A percentile compares a stretch with the other conserved stretches of the same genome.
These are phyloP conservation scores for Oeneis ivallda DNA, from an alignment of 2,888 invertebrate genomes.

Conservation along the genomic window DNA sequence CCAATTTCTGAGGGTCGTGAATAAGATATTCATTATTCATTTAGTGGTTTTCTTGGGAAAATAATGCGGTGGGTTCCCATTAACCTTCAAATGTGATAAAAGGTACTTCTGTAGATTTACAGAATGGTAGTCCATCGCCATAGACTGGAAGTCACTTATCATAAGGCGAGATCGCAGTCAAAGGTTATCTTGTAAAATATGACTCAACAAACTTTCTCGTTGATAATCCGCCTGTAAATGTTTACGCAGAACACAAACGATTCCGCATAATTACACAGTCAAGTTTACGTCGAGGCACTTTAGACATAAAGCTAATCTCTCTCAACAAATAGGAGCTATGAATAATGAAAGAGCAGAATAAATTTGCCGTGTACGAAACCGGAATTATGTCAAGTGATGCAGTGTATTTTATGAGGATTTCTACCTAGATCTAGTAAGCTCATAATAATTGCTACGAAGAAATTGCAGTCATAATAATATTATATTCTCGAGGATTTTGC, in stretches of 20 bases:
- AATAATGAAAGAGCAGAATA: conserved; percentile 17
- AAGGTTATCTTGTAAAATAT: background rate
- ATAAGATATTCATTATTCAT: too few species aligned
- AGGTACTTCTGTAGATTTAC: background rate
- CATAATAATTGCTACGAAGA: conserved; percentile 1
- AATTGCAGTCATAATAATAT: background rate
- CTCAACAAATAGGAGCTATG: conserved; percentile 17
- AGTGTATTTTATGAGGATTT: conserved; percentile 6
- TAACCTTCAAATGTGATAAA: background rate
- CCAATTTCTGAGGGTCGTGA: too few species aligned
- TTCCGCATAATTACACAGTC: conserved; percentile 18
- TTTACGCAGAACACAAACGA: conserved; percentile 14
- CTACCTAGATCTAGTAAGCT: background rate
- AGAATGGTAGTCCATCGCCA: too few species aligned
- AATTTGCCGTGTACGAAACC: conserved; percentile 13
- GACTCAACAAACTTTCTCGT: background rate
- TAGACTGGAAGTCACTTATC: too few species aligned
- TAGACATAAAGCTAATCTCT: conserved; percentile 17
- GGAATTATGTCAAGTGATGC: conserved; percentile 13
- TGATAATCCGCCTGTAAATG: conserved; percentile 7
- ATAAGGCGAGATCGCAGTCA: background rate
- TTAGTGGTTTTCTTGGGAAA: too few species aligned
- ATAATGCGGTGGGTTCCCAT: too few species aligned
- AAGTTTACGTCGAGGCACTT: conserved; percentile 19
- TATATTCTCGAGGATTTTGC: background rate